Conservation (phyloP, 2,113 vertebrate genomes). For the Hoplias malabaricus region DNA sequence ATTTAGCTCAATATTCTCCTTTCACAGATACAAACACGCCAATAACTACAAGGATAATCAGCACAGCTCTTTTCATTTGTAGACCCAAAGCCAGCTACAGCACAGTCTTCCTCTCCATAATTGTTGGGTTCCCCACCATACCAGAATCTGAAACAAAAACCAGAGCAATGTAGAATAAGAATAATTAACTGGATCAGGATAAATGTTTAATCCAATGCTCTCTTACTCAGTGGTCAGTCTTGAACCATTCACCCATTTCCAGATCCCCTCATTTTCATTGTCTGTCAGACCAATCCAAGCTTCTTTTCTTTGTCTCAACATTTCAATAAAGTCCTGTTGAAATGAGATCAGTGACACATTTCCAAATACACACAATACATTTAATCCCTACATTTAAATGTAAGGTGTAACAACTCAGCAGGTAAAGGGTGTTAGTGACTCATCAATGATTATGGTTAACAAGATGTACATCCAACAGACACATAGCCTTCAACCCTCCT, state of each 20-base stretch:
- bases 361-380: too few species aligned
- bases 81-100: not conserved
- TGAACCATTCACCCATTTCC: conserved; percentile 17
- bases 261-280: not conserved
- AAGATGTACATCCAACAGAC: too few species aligned
- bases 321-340: not conserved
- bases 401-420: too few species aligned
- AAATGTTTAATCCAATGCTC: not conserved
- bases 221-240: not conserved
- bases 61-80: not conserved
- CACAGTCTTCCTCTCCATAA: not conserved
- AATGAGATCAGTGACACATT: too few species aligned
- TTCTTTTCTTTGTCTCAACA: not conserved
- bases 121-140: not conserved
- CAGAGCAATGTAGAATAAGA: not conserved
- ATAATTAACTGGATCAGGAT: not conserved
- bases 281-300: not conserved
- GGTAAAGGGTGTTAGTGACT: too few species aligned
- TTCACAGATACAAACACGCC: conserved; percentile 1
- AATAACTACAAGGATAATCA: not conserved
- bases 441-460: too few species aligned
- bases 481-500: too few species aligned
- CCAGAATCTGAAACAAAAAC: not conserved
- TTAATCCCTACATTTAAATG: too few species aligned
- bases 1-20: not conserved